Conservation (phyloP, 2,888 invertebrate genomes). For the Julus scanicus region DNA sequence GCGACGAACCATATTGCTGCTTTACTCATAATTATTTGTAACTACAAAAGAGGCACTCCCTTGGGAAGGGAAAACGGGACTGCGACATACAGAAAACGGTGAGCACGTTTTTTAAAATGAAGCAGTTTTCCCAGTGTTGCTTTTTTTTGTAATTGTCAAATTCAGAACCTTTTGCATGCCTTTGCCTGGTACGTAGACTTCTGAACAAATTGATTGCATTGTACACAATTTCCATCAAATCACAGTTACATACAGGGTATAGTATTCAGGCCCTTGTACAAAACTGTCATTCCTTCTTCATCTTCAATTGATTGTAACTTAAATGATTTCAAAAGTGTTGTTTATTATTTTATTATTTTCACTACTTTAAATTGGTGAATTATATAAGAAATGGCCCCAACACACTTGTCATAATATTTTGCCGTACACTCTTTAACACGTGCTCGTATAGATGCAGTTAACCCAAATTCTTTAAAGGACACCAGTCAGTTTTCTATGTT, state of each 20-base stretch:
- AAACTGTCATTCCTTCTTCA: constrained; percentile 47
- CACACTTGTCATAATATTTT: constrained; percentile 41
- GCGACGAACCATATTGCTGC: neutral
- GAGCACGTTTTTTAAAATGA: constrained; percentile 31
- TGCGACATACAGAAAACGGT: constrained; percentile 10
- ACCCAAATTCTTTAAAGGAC: constrained; percentile 10
- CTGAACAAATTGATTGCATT: constrained; percentile 45
- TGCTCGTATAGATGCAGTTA: neutral
- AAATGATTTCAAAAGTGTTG: constrained; percentile 34
- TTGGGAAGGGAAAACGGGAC: neutral
- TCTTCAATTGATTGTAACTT: constrained; percentile 15
- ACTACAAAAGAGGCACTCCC: constrained; percentile 9
- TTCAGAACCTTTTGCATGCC: constrained; percentile 40
- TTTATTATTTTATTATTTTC: constrained; percentile 42
- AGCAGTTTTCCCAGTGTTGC: constrained; percentile 16
- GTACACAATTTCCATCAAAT: constrained; percentile 45
- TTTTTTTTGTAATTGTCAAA: constrained; percentile 24
- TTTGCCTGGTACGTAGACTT: neutral
- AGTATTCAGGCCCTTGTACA: constrained; percentile 16
- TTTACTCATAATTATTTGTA: neutral
- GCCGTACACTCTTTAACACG: constrained; percentile 4
- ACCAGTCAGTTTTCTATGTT: neutral
- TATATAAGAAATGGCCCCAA: constrained; percentile 34
- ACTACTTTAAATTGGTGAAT: constrained; percentile 44
- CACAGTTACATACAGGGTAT: constrained; percentile 36